Conservation (phyloP, 2,888 invertebrate genomes). For the Rhaphigaster nebulosa region DNA sequence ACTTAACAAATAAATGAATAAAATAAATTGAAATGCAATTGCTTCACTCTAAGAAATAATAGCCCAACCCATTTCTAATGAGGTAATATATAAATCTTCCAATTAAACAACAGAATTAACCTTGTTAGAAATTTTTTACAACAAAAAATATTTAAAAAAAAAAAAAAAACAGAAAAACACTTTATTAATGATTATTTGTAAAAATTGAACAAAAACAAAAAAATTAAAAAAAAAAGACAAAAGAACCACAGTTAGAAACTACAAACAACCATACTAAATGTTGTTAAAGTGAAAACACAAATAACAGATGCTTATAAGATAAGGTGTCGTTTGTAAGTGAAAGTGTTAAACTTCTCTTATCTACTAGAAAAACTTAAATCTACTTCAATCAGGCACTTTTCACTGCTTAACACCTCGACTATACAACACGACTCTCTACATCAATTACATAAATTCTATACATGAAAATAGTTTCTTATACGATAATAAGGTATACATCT, state of each 20-base stretch:
- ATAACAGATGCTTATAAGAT: not conserved
- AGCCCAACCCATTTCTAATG: not conserved
- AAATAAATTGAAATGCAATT: not conserved
- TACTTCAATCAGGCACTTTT: conserved; percentile 55
- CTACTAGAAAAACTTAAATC: conserved; percentile 53
- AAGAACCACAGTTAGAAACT: conserved; percentile 23
- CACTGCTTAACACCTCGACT: conserved; percentile 43
- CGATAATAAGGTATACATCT: not conserved
- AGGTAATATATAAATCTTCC: not conserved
- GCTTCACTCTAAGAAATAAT: not conserved
- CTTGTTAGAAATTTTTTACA: not conserved
- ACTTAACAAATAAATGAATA: not conserved
- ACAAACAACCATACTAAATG: not conserved
- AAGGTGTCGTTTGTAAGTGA: conserved; percentile 42
- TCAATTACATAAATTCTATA: not conserved
- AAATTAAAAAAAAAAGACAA: not conserved
- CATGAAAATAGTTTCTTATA: not conserved
- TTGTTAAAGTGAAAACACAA: conserved; percentile 15
- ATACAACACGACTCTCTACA: conserved; percentile 17
- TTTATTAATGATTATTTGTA: not conserved
- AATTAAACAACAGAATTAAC: not conserved
- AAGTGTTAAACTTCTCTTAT: conserved; percentile 55
- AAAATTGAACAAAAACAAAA: not conserved
- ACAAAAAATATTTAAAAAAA: not conserved
- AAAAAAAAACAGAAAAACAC: not conserved